Conservation (phyloP, 2,888 invertebrate genomes). For the Syrphus vitripennis region DNA sequence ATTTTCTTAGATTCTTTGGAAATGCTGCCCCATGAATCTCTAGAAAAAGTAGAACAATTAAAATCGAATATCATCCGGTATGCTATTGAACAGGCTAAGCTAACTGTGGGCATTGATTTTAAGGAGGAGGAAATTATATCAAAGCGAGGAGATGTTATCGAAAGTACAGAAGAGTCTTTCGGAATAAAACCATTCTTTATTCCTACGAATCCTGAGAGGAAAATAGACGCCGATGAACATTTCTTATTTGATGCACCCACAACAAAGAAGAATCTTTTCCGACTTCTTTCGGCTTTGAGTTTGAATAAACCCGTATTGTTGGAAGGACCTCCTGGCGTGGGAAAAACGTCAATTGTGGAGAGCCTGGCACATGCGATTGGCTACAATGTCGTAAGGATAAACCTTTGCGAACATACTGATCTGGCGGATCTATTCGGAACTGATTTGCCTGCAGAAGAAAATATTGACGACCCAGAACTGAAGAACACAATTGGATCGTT, state of each 20-base stretch:
- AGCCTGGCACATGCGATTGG: slow-evolving; percentile 93
- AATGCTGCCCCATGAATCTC: slow-evolving; percentile 87
- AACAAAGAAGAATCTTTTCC: slow-evolving; percentile 90
- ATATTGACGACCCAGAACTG: slow-evolving; percentile 75
- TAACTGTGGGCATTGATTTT: slow-evolving; percentile 80
- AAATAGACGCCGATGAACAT: slow-evolving; percentile 74
- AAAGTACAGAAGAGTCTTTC: slow-evolving; percentile 80
- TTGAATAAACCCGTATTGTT: slow-evolving; percentile 95
- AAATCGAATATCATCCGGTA: slow-evolving; percentile 83
- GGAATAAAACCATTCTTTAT: slow-evolving; percentile 91
- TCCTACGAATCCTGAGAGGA: slow-evolving; percentile 73
- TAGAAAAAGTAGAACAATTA: slow-evolving; percentile 81
- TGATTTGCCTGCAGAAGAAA: slow-evolving; percentile 96
- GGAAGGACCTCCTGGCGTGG: slow-evolving; percentile 99
- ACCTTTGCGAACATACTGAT: slow-evolving; percentile 99
- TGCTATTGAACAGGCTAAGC: slow-evolving; percentile 83
- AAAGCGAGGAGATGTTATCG: slow-evolving; percentile 78
- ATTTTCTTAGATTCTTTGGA: slow-evolving; percentile 96
- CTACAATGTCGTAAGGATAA: slow-evolving; percentile 93
- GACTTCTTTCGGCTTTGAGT: slow-evolving; percentile 93
- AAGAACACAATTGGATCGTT: slow-evolving; percentile 88
- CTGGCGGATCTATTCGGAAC: slow-evolving; percentile 98
- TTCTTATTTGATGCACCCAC: slow-evolving; percentile 91
- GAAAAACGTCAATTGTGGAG: slow-evolving; percentile 97
- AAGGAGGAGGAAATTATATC: slow-evolving; percentile 77